phyloP scores from a whole-genome alignment of 2,888 invertebrate species.

The Vesta saturnalis region DNA sequence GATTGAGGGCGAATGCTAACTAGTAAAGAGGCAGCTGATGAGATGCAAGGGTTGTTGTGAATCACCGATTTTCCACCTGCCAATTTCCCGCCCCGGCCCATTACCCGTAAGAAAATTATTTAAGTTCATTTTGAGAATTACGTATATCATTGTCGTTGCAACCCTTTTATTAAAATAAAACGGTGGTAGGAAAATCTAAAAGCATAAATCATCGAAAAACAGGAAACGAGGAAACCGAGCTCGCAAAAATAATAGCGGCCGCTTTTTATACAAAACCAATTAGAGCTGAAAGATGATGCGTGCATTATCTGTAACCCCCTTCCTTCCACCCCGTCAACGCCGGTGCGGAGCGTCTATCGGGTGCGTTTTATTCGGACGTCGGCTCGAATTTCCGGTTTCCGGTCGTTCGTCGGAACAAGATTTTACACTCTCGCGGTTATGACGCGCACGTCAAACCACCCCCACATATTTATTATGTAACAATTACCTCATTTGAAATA shows the following conservation, averaged over 20 bases:
- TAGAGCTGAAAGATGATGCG: conserved; percentile 61
- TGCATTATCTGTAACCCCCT: conserved; percentile 44
- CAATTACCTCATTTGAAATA: conserved; percentile 29
- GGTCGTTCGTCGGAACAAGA: conserved; percentile 63
- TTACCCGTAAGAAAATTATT: background rate
- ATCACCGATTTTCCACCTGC: conserved; percentile 38
- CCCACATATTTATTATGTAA: conserved; percentile 46
- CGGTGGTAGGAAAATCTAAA: conserved; percentile 15
- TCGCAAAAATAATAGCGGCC: conserved; percentile 52
- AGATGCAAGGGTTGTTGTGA: conserved; percentile 31
- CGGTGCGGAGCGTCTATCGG: conserved; percentile 35
- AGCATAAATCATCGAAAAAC: conserved; percentile 39
- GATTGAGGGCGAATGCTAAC: conserved; percentile 28
- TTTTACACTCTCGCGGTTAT: conserved; percentile 62
- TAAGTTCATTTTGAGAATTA: background rate
- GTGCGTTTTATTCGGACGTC: conserved; percentile 62
- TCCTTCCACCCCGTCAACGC: conserved; percentile 42
- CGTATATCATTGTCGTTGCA: background rate
- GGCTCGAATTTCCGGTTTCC: conserved; percentile 62
- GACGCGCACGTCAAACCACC: conserved; percentile 54
- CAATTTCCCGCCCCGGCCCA: background rate
- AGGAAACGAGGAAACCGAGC: conserved; percentile 48
- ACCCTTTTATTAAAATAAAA: conserved; percentile 5
- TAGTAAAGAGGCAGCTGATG: conserved; percentile 35
- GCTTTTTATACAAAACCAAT: conserved; percentile 55